Conservation (phyloP, 2,888 invertebrate species). For the Pheosia tremula region DNA sequence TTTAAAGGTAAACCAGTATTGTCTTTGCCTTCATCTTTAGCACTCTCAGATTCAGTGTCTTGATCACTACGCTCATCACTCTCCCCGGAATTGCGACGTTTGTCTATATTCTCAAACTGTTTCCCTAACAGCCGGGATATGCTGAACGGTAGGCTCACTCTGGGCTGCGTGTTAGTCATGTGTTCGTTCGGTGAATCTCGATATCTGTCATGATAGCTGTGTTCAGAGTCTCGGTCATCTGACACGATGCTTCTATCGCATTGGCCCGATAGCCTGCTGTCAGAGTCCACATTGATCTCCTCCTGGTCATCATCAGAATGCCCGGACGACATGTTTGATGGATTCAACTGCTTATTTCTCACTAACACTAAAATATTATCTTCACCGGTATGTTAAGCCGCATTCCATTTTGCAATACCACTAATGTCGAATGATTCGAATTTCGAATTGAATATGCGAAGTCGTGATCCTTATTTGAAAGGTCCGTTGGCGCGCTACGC, state of each 20-base stretch:
- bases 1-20: conserved; percentile 64
- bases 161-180: conserved; percentile 78
- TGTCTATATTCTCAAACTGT: conserved; percentile 87
- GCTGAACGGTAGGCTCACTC: conserved; percentile 89
- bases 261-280: conserved; percentile 84
- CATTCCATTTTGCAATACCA: conserved; percentile 40
- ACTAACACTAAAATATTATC: conserved; percentile 55
- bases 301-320: conserved; percentile 87
- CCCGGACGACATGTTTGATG: conserved; percentile 74
- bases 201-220: conserved; percentile 78
- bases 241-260: conserved; percentile 82
- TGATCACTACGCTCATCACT: conserved; percentile 80
- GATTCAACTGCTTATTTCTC: conserved; percentile 36
- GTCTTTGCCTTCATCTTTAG: conserved; percentile 74
- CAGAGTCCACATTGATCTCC: conserved; percentile 88
- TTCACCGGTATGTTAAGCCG: conserved; percentile 31
- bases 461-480: conserved; percentile 52
- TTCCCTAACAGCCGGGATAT: conserved; percentile 92
- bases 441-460: conserved; percentile 42
- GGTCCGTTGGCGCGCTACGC: conserved; percentile 59
- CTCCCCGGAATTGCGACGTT: conserved; percentile 77
- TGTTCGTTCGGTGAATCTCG: conserved; percentile 80
- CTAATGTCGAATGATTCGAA: conserved; percentile 33
- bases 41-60: conserved; percentile 81
- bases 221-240: conserved; percentile 83